Percentiles rank a stretch among this genome's conserved stretches.
These are phyloP conservation scores for Teleogryllus occipitalis DNA, from an alignment of 1,140 invertebrate species.

Conservation along the genomic window DNA sequence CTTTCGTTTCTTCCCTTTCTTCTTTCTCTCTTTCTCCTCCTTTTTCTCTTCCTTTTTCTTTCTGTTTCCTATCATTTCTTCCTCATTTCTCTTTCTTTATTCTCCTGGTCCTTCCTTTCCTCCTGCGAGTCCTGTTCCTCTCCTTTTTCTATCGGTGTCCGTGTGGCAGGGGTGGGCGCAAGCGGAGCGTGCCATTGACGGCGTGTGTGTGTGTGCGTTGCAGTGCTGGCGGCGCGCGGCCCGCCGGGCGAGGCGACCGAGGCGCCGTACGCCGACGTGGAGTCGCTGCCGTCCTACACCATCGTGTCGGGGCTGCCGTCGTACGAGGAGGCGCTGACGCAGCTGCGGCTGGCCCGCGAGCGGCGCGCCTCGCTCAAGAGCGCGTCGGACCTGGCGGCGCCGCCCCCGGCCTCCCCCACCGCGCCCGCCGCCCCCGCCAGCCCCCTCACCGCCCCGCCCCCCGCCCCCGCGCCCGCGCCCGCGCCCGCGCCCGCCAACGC, in stretches of 20 bases:
- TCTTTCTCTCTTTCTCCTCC: too few relatives aligned
- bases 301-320: constrained; percentile 51
- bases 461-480: too few relatives aligned
- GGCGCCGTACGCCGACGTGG: constrained; percentile 35
- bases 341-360: constrained; percentile 34
- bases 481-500: too few relatives aligned
- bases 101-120: background rate
- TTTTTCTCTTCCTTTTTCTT: background rate
- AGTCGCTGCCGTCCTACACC: constrained; percentile 51
- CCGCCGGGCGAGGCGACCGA: constrained; percentile 25
- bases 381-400: too few relatives aligned
- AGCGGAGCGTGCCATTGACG: too few relatives aligned
- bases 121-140: background rate
- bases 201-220: constrained; percentile 25
- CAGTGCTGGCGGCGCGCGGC: constrained; percentile 31
- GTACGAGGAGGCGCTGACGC: constrained; percentile 51
- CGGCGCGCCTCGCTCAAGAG: background rate
- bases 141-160: background rate
- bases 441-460: too few relatives aligned
- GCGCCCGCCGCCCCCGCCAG: background rate
- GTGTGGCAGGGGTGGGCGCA: too few relatives aligned
- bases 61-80: background rate
- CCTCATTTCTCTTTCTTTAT: background rate
- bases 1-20: too few relatives aligned
- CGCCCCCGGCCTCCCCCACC: background rate